Evolutionary conservation across 2,888 invertebrate species (phyloP).

Genomic region (Drosophila recens): DNA sequence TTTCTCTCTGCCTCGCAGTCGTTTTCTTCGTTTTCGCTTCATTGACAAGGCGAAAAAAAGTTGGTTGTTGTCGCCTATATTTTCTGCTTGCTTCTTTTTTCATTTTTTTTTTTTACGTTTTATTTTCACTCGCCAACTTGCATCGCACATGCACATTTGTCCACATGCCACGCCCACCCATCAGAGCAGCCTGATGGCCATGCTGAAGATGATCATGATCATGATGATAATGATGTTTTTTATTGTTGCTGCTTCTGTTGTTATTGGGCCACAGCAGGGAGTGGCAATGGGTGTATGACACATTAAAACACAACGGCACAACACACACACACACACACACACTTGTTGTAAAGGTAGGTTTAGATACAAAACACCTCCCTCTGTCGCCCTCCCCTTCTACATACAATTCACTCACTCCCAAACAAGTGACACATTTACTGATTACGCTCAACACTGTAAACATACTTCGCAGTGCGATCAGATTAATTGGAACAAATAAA

Average conservation of each 20-base stretch:
- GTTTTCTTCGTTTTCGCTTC: slow-evolving; percentile 50
- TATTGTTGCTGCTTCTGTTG: slow-evolving; percentile 18
- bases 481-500: slow-evolving; percentile 1
- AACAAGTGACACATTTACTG: slow-evolving; percentile 10
- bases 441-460: slow-evolving; percentile 5
- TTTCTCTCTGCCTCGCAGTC: neutral
- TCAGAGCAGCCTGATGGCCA: slow-evolving; percentile 40
- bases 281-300: slow-evolving; percentile 60
- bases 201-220: slow-evolving; percentile 14
- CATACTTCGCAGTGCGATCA: neutral
- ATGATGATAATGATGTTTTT: slow-evolving; percentile 21
- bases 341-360: slow-evolving; percentile 40
- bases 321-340: too few relatives aligned
- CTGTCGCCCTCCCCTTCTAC: neutral
- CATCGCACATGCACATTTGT: slow-evolving; percentile 72
- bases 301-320: slow-evolving; percentile 64
- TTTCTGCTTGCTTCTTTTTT: slow-evolving; percentile 27
- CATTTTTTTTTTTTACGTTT: slow-evolving; percentile 1
- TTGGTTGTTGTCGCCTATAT: slow-evolving; percentile 59
- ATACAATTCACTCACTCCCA: neutral
- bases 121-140: slow-evolving; percentile 37
- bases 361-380: slow-evolving; percentile 16
- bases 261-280: slow-evolving; percentile 8
- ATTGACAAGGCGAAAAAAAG: slow-evolving; percentile 55
- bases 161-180: slow-evolving; percentile 67